phyloP scores from a whole-genome alignment of 1,140 invertebrate species.

The Drosophila chauvacae region DNA sequence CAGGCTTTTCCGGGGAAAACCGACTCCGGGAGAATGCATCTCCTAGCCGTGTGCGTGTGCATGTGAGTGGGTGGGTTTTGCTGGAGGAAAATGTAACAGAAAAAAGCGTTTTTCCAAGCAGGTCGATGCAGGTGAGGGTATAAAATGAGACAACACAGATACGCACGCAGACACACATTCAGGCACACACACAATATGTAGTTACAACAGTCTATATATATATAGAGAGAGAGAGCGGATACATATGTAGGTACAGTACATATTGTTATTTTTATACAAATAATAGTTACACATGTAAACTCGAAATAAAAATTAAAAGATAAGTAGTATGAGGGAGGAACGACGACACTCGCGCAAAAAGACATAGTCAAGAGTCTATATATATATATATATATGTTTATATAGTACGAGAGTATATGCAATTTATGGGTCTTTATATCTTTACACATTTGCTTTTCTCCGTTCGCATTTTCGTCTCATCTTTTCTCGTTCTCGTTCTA shows the following conservation, averaged over 20 bases:
- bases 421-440: constrained; percentile 31
- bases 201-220: constrained; percentile 40
- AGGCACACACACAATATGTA: constrained; percentile 41
- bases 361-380: constrained; percentile 33
- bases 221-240: background rate
- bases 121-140: constrained; percentile 39
- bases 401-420: constrained; percentile 35
- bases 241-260: constrained; percentile 51
- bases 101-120: constrained; percentile 41
- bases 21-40: constrained; percentile 19
- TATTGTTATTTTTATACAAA: constrained; percentile 48
- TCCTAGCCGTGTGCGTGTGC: background rate
- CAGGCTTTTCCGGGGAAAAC: constrained; percentile 1
- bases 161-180: constrained; percentile 30
- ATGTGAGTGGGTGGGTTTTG: constrained; percentile 1
- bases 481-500: constrained; percentile 12
- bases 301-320: constrained; percentile 48
- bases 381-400: constrained; percentile 38
- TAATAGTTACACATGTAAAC: constrained; percentile 37
- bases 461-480: constrained; percentile 18
- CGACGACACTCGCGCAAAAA: constrained; percentile 41
- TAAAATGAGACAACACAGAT: constrained; percentile 49
- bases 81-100: constrained; percentile 29
- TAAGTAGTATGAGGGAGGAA: constrained; percentile 36
- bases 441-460: constrained; percentile 33